Evolutionary conservation across 2,888 invertebrate genomes (phyloP).

Genomic region (Clanis bilineata): DNA sequence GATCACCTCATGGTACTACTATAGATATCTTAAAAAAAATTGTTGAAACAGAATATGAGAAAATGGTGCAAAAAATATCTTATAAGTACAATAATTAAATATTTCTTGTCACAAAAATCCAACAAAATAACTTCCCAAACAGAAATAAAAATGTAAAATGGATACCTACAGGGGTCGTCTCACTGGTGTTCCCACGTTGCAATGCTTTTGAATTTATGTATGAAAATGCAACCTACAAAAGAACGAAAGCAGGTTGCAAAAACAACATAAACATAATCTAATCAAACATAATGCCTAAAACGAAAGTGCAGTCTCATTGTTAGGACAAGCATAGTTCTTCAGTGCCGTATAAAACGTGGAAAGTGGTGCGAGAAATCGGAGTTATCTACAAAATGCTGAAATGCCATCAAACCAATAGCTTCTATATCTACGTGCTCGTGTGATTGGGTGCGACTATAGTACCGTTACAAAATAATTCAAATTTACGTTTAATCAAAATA

Average conservation of each 20-base stretch:
- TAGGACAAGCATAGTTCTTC: conserved; percentile 45
- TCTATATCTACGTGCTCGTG: conserved; percentile 12
- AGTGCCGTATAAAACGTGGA: conserved; percentile 22
- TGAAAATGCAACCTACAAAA: conserved; percentile 85
- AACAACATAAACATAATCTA: conserved; percentile 58
- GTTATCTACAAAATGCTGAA: conserved; percentile 19
- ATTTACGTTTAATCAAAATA: conserved; percentile 10
- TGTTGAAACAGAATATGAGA: no score
- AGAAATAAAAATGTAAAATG: conserved; percentile 51
- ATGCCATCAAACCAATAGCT: conserved; percentile 19
- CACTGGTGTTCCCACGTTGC: conserved; percentile 75
- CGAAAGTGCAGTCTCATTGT: conserved; percentile 36
- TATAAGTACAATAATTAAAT: no score
- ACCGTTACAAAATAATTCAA: conserved; percentile 5
- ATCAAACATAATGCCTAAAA: conserved; percentile 33
- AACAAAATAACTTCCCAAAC: conserved; percentile 13
- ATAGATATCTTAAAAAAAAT: no score
- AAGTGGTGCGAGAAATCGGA: conserved; percentile 14
- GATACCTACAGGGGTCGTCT: conserved; percentile 88
- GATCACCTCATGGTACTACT: no score
- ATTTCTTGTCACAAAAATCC: conserved; percentile 7
- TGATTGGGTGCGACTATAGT: conserved; percentile 3
- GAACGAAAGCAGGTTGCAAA: conserved; percentile 81
- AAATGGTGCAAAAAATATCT: no score
- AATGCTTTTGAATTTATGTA: conserved; percentile 75